Percentiles rank a stretch among this genome's conserved stretches.
Evolutionary conservation across 1,140 invertebrate genomes (phyloP).

Genomic region (Drosophila kikkawai): DNA sequence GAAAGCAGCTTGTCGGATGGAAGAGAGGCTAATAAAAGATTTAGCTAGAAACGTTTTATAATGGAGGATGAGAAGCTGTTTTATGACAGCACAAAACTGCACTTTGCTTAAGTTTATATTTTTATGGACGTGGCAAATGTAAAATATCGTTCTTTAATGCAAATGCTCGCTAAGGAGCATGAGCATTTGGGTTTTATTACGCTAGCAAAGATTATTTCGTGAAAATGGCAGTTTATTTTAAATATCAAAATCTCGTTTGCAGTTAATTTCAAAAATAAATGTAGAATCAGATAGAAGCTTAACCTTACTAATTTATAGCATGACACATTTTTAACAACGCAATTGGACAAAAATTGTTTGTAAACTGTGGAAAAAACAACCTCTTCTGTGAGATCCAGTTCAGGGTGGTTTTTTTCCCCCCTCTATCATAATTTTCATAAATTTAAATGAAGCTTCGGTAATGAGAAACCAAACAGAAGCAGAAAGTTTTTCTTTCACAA

Average conservation of each 20-base stretch:
- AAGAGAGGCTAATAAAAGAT: constrained; percentile 18
- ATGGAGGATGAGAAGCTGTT: constrained; percentile 16
- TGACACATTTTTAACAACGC: not conserved
- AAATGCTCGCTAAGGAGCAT: constrained; percentile 1
- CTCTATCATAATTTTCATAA: not conserved
- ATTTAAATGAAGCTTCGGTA: constrained; percentile 21
- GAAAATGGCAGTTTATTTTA: not conserved
- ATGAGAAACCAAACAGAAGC: constrained; percentile 26
- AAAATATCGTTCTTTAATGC: constrained; percentile 11
- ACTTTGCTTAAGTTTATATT: constrained; percentile 13
- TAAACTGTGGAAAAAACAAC: not conserved
- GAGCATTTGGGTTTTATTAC: constrained; percentile 9
- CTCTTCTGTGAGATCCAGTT: not conserved
- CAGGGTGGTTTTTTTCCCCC: not conserved
- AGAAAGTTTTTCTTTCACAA: constrained; percentile 12
- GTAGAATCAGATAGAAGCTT: not conserved
- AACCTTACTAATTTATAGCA: not conserved
- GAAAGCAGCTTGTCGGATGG: not conserved
- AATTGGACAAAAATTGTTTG: not conserved
- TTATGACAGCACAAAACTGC: constrained; percentile 5
- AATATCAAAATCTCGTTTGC: not conserved
- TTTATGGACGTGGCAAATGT: not conserved
- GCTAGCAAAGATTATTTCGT: not conserved
- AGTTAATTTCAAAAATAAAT: constrained; percentile 1
- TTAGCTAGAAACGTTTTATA: constrained; percentile 17